phyloP scores from a whole-genome alignment of 1,140 invertebrate species.

The Thrips palmi region DNA sequence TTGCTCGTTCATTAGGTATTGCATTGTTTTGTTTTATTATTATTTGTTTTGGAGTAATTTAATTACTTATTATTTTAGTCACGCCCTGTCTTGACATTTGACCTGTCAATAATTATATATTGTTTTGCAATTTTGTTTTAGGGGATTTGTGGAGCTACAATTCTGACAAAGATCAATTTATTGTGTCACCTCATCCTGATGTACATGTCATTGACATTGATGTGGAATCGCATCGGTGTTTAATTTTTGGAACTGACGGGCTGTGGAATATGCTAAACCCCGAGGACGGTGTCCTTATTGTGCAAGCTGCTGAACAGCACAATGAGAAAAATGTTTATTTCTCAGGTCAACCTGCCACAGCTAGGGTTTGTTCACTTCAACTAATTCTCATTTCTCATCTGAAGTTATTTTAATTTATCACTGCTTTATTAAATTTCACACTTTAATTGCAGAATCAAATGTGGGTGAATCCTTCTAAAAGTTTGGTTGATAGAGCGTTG shows the following conservation, averaged over 20 bases:
- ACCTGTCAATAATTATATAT: too few species aligned
- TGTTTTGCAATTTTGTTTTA: constrained; percentile 22
- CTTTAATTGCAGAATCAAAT: constrained; percentile 18
- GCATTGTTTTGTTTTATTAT: background rate
- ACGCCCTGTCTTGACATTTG: constrained; percentile 1
- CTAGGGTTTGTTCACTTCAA: constrained; percentile 7
- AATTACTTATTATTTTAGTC: too few species aligned
- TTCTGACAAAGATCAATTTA: constrained; percentile 68
- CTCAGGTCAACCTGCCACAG: background rate
- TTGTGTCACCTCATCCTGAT: constrained; percentile 95
- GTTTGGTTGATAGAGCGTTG: constrained; percentile 70
- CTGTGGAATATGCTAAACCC: constrained; percentile 88
- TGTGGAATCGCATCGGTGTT: constrained; percentile 56
- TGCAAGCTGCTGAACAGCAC: constrained; percentile 59
- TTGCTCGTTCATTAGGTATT: constrained; percentile 74
- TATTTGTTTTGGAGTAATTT: background rate
- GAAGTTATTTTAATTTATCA: background rate
- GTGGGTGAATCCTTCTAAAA: constrained; percentile 81
- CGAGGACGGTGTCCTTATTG: constrained; percentile 64
- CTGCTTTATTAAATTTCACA: background rate
- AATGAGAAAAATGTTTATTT: constrained; percentile 34
- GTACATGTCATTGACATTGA: constrained; percentile 74
- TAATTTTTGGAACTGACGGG: constrained; percentile 92
- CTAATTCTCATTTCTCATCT: background rate
- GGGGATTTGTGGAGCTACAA: constrained; percentile 97